Evolutionary conservation across 1,140 invertebrate species (phyloP).

Genomic region (Globodera ellingtonae): DNA sequence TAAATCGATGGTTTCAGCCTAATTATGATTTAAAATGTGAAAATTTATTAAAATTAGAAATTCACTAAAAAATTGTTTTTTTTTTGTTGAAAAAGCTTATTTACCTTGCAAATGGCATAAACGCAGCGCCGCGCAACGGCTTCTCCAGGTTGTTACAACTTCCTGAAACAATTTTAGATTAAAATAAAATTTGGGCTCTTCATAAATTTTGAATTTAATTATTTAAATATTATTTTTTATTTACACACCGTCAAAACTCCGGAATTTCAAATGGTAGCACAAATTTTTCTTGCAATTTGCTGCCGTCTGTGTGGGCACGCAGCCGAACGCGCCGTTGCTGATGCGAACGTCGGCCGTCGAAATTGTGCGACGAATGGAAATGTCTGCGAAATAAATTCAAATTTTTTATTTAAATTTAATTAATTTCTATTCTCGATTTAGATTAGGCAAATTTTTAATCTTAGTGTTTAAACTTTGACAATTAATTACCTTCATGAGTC

Average conservation of each 20-base stretch:
- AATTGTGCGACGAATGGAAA: constrained; percentile 49
- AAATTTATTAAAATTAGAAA: background rate
- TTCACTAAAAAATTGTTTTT: background rate
- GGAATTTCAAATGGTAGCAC: constrained; percentile 75
- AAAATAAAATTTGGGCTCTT: background rate
- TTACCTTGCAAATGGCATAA: constrained; percentile 77
- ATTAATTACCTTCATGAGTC: constrained; percentile 59
- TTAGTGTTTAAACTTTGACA: background rate
- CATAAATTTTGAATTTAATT: background rate
- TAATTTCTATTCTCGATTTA: background rate
- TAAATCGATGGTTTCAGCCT: constrained; percentile 33
- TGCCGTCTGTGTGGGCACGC: constrained; percentile 50
- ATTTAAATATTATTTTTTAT: background rate
- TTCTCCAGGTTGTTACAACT: constrained; percentile 91
- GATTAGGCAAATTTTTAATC: background rate
- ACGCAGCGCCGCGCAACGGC: constrained; percentile 86
- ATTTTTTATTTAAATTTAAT: background rate
- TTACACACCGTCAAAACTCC: constrained; percentile 78
- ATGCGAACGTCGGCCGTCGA: constrained; percentile 61
- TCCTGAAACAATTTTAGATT: constrained; percentile 63
- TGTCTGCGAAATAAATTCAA: constrained; percentile 44
- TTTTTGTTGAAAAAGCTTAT: background rate
- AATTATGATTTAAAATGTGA: background rate
- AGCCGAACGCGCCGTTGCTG: constrained; percentile 62
- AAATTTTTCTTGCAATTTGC: constrained; percentile 61